These are phyloP conservation scores for Volucella inanis DNA, from an alignment of 2,888 invertebrate genomes.

Conservation along the genomic window DNA sequence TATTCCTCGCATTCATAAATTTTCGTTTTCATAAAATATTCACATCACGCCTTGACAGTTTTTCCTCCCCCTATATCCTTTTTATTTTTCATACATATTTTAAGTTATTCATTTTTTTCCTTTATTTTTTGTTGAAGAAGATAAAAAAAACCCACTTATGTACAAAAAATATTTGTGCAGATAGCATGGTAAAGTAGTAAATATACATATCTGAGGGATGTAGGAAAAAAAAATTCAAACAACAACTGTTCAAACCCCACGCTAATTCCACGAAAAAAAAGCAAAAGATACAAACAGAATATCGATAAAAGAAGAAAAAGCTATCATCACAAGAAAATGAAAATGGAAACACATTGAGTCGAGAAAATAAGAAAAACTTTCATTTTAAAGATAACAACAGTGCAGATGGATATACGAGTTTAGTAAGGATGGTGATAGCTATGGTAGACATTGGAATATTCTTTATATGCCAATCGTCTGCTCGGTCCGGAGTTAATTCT, in stretches of 20 bases:
- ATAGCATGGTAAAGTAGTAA: constrained; percentile 7
- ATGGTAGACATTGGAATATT: constrained; percentile 27
- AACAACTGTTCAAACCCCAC: constrained; percentile 14
- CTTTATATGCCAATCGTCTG: constrained; percentile 52
- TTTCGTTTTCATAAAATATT: constrained; percentile 55
- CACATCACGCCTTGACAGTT: constrained; percentile 60
- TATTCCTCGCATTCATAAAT: constrained; percentile 48
- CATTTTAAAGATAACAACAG: constrained; percentile 53
- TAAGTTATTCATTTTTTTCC: constrained; percentile 11
- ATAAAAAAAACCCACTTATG: constrained; percentile 28
- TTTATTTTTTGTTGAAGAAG: not conserved
- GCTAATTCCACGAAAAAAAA: constrained; percentile 12
- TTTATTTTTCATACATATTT: constrained; percentile 17
- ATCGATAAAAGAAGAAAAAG: constrained; percentile 51
- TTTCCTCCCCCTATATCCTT: constrained; percentile 15
- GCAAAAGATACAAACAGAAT: constrained; percentile 35
- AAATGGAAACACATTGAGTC: constrained; percentile 23
- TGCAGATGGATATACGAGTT: constrained; percentile 29
- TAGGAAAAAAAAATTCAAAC: not conserved
- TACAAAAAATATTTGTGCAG: constrained; percentile 17
- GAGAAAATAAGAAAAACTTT: constrained; percentile 58
- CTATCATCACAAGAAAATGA: constrained; percentile 42
- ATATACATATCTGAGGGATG: too few relatives aligned
- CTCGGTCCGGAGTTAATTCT: constrained; percentile 35
- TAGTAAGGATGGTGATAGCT: not conserved